These are phyloP conservation scores for Melikaiella ostensackeni DNA, from an alignment of 2,888 invertebrate species.

Conservation along the genomic window DNA sequence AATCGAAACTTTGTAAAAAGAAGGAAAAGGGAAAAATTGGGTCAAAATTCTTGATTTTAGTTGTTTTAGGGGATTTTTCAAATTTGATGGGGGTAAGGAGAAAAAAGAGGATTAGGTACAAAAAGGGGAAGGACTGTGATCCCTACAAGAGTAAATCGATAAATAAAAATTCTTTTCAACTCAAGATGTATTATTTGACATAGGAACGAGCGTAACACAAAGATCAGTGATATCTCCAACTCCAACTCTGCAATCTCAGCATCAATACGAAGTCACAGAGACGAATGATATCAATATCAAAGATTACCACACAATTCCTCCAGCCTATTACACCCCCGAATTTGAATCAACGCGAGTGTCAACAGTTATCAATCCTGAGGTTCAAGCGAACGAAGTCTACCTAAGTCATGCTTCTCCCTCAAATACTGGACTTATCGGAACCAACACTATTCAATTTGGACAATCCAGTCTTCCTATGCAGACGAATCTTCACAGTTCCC, in stretches of 20 bases:
- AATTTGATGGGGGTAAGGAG: no score
- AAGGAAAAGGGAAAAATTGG: no score
- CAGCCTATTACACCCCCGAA: conserved; percentile 63
- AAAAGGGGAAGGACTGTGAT: no score
- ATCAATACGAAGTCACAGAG: conserved; percentile 72
- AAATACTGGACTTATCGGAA: conserved; percentile 56
- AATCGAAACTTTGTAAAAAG: no score
- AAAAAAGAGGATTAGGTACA: no score
- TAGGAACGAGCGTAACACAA: conserved; percentile 46
- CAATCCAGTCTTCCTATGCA: conserved; percentile 66
- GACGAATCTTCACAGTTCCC: conserved; percentile 70
- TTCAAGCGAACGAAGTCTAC: conserved; percentile 66
- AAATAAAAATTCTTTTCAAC: neutral
- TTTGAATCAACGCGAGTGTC: conserved; percentile 63
- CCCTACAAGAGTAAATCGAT: no score
- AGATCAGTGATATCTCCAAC: conserved; percentile 47
- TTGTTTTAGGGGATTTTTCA: no score
- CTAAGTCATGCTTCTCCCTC: conserved; percentile 59
- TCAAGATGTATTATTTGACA: neutral
- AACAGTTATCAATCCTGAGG: conserved; percentile 59
- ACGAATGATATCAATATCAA: conserved; percentile 62
- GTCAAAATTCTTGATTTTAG: no score
- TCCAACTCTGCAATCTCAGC: conserved; percentile 57
- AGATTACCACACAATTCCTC: conserved; percentile 61
- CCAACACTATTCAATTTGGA: conserved; percentile 61